Evolutionary conservation across 2,888 invertebrate species (phyloP).

Genomic region (Heliconius hortense): DNA sequence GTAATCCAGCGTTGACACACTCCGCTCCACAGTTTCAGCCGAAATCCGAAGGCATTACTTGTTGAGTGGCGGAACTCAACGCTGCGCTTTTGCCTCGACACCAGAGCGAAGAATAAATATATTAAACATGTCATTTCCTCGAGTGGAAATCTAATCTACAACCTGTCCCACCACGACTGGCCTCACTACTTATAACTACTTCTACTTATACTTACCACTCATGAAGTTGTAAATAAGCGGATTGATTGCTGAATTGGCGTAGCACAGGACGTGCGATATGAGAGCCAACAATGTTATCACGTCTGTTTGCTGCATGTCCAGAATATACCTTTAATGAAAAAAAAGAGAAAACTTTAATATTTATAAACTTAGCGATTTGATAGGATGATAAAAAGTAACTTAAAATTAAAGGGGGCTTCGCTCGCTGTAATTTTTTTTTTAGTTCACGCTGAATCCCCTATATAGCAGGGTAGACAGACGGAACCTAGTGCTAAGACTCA

Average conservation of each 20-base stretch:
- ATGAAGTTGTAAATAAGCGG: conserved; percentile 97
- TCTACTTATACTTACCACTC: conserved; percentile 97
- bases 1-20: no score
- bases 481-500: no score
- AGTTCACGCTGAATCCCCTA: no score
- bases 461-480: no score
- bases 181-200: no score
- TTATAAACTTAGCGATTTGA: not conserved
- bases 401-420: not conserved
- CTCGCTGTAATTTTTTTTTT: no score
- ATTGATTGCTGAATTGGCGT: conserved; percentile 95
- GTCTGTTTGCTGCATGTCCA: conserved; percentile 84
- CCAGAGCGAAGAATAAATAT: no score
- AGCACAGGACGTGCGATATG: conserved; percentile 93
- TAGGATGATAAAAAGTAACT: not conserved
- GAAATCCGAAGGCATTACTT: no score
- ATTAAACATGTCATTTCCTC: no score
- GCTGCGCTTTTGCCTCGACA: not conserved
- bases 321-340: conserved; percentile 77
- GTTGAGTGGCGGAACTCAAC: not conserved
- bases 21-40: no score
- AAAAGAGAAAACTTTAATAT: not conserved
- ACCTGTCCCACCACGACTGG: no score
- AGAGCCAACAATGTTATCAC: conserved; percentile 84
- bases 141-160: no score